These are phyloP conservation scores for Hesperia comma DNA, from an alignment of 2,888 invertebrate genomes.

Conservation along the genomic window DNA sequence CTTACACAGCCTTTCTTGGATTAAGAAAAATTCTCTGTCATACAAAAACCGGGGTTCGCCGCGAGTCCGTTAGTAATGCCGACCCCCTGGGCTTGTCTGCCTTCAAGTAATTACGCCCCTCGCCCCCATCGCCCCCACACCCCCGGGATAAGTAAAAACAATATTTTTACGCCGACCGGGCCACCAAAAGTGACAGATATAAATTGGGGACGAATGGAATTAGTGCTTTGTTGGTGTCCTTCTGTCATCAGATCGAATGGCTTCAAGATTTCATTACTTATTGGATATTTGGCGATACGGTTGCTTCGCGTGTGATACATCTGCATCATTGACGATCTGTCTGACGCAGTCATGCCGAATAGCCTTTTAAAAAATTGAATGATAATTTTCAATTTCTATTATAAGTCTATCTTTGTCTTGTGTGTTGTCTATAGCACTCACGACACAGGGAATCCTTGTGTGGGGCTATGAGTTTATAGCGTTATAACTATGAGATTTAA, in stretches of 20 bases:
- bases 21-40: slow-evolving; percentile 68
- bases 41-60: slow-evolving; percentile 64
- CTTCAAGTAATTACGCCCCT: slow-evolving; percentile 78
- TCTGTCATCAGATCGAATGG: slow-evolving; percentile 30
- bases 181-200: slow-evolving; percentile 80
- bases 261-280: not conserved
- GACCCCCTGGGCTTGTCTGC: slow-evolving; percentile 71
- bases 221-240: slow-evolving; percentile 64
- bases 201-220: slow-evolving; percentile 78
- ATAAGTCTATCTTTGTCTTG: too few relatives aligned
- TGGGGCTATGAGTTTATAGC: too few relatives aligned
- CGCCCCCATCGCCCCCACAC: slow-evolving; percentile 53
- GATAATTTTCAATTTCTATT: too few relatives aligned
- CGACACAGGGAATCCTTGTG: too few relatives aligned
- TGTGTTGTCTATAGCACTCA: too few relatives aligned
- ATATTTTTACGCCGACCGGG: slow-evolving; percentile 79
- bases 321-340: too few relatives aligned
- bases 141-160: slow-evolving; percentile 80
- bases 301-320: too few relatives aligned
- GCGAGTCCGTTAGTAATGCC: slow-evolving; percentile 67
- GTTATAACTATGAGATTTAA: too few relatives aligned
- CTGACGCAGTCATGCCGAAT: too few relatives aligned
- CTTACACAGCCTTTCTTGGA: slow-evolving; percentile 46
- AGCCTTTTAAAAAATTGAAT: too few relatives aligned
- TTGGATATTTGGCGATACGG: not conserved